Base-by-base conservation (phyloP, 2,888 invertebrate genomes). In the Lithophane ornitopus region DNA sequence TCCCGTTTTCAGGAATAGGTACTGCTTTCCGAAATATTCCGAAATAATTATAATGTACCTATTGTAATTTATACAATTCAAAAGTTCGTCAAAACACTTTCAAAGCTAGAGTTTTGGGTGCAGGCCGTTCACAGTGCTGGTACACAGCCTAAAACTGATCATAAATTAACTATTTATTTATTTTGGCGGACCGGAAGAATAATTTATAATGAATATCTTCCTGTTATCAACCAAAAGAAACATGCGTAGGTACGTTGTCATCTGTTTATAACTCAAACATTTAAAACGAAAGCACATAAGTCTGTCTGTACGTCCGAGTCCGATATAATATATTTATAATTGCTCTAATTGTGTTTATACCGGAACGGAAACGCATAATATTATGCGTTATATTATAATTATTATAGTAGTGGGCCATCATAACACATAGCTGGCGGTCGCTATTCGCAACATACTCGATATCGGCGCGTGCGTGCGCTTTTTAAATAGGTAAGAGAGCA, bases 291-390 rank as follows among this genome's bases (percentile, higher is more conserved):
- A 76, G 63, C 70, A 54, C 26, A 69, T 74, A 82, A 41, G 61
- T 84, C 26, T 52, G 69, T 75, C 63, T 12, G 58, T 67, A 41
- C 28, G 70, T 79, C 59, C 52, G 71, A 77, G 70, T 79, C 59
- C 52, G 71, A 77, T 86, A 72, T 52, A 12, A 12, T 44, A 52
- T 72, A 71, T 76, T 58, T 70, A 61, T 81, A 82, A 83, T 80
- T 74, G 87, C 46, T 88, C 78, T 77, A 76, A 80, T 81, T 81
- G 80, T 78, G 76, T 67, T 80, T 78, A 84, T 84, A 81, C 71
- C 80, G 81, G 74, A 85, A 80, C 85, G 88, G 87, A 88, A 85
- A 84, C 71, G 78, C 74, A 80, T 87, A 83, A 83, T 84, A 66
- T 77, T 84, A 58, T 80, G 70, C 81, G 76, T 66, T 72, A 70